Base-by-base conservation (phyloP, 2,888 invertebrate genomes). In the Thecocarcelia acutangulata region DNA sequence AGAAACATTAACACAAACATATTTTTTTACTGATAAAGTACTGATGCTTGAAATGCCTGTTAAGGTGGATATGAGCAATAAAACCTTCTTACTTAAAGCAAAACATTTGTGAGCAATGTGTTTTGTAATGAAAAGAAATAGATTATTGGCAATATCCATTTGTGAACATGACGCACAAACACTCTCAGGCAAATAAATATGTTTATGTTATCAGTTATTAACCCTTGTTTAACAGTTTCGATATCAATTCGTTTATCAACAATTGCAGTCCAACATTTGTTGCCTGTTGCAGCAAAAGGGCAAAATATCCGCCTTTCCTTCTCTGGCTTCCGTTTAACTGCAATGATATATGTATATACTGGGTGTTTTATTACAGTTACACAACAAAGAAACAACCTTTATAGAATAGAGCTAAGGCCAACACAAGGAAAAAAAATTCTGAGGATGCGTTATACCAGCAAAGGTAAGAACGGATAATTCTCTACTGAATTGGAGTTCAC, bases 131-230 rank as follows among this genome's bases (percentile, higher is more conserved):
- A 46, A 81, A 69, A 44, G 42, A 68, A 48, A 48, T 24, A 1
- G 42, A 54, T 28, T 59, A 64, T 44, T 42, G 12, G 44, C 46
- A 28, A 24, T 58, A 50, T 8, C 3, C 9, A 33, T 33, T 33
- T 9, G 66, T 17, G 58, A 37, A 44, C 44, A 73, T 15, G 5
- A 66, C 46, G 33, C 44, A 73, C 24, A 11, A 3, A 15, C 15
- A 28, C n/a, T 28, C 6, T 15, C 42, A 54, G 2, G 19, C 13
- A 28, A 6, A 28, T 5, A n/a, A 28, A 50, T 3, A 61, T 17
- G 46, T 2, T n/a, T 58, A 59, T 75, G 61, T 72, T 73, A 79
- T 83, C 80, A 79, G 80, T 70, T 77, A 80, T 78, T 82, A 82
- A 82, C 78, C 59, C 56, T 19, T 3, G 40, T 46, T 40, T 69